Conservation (phyloP, 2,888 invertebrate genomes). For the Chelonus formosanus region DNA sequence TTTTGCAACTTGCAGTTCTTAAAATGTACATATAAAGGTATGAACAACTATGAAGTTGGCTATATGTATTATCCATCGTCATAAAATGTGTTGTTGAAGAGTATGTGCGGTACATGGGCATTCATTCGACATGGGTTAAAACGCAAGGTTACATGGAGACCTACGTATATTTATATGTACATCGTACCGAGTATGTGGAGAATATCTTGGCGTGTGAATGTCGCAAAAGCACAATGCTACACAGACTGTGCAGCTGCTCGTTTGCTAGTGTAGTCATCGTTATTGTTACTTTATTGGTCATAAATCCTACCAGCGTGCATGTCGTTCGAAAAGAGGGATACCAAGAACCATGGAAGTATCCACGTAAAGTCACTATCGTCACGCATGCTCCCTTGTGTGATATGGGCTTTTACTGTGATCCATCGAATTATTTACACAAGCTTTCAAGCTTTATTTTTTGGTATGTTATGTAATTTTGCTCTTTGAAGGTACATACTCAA, state of each 20-base stretch:
- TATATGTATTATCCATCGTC: slow-evolving; percentile 35
- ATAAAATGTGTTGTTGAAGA: slow-evolving; percentile 41
- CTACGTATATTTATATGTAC: slow-evolving; percentile 12
- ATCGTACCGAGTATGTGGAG: slow-evolving; percentile 14
- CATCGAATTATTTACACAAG: no score
- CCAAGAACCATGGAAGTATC: slow-evolving; percentile 35
- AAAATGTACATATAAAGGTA: slow-evolving; percentile 42
- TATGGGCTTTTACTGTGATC: not conserved
- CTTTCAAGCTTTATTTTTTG: no score
- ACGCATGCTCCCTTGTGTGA: slow-evolving; percentile 11
- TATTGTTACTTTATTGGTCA: slow-evolving; percentile 58
- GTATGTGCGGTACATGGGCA: slow-evolving; percentile 13
- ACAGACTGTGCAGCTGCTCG: slow-evolving; percentile 27
- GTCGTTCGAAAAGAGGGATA: slow-evolving; percentile 41
- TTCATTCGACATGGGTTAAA: slow-evolving; percentile 35
- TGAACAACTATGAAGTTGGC: slow-evolving; percentile 47
- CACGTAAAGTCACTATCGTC: slow-evolving; percentile 27
- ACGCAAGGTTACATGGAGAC: slow-evolving; percentile 23
- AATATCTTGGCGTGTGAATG: slow-evolving; percentile 31
- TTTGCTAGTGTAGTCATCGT: slow-evolving; percentile 52
- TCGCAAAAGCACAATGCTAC: slow-evolving; percentile 37
- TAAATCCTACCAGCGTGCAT: slow-evolving; percentile 49
- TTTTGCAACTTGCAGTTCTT: slow-evolving; percentile 35
- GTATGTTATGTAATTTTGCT: no score
- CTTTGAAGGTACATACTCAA: no score